Evolutionary conservation across 1,140 invertebrate species (phyloP), one percentile per base, ranked within the genome.

Genomic region (Gerris buenoi): DNA sequence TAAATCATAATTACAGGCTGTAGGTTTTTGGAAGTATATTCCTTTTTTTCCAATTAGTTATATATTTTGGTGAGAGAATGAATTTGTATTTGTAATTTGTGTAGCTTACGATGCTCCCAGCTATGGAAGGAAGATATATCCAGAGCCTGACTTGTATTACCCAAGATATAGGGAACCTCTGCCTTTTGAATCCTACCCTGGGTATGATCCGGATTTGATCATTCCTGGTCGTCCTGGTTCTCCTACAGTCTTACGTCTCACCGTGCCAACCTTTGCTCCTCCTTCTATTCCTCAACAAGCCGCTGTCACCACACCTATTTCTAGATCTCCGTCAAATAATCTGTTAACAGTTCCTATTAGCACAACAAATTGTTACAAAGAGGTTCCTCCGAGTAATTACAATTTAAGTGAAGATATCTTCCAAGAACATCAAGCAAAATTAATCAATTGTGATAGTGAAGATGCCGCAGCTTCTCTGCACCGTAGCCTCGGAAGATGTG

Each of bases 381-480:
- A 68, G 56, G 68, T 69, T 1, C 66, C 69, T n/a, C 65, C 64
- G 14, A 70, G 68, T 63, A 68, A 72, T 28, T 58, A 70, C 27
- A 69, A 70, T 64, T 63, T 73, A 1, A 69, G 69, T 46, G 73
- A 74, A 64, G 72, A 74, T 63, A 70, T 74, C 23, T 72, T 74
- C 61, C 73, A 74, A 69, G 67, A 74, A 64, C 72, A 74, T 46
- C 73, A 74, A 64, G 72, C 73, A 3, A 69, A 69, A 27, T 61
- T 74, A 14, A 65, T 74, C 25, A 71, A 74, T 61, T 73, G 72
- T 62, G 73, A 74, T 64, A 67, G 68, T 13, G 73, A 74, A 64
- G 73, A 74, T 66, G 73, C 73, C 13, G 66, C 63, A 22, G 68
- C 68, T 27, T 64, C 66, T 56, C 27, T 69, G 27, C 56, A 67